Evolutionary conservation across 2,888 invertebrate genomes (phyloP), one percentile per base, ranked within the genome.

Genomic region (Ornithoptera alexandrae): DNA sequence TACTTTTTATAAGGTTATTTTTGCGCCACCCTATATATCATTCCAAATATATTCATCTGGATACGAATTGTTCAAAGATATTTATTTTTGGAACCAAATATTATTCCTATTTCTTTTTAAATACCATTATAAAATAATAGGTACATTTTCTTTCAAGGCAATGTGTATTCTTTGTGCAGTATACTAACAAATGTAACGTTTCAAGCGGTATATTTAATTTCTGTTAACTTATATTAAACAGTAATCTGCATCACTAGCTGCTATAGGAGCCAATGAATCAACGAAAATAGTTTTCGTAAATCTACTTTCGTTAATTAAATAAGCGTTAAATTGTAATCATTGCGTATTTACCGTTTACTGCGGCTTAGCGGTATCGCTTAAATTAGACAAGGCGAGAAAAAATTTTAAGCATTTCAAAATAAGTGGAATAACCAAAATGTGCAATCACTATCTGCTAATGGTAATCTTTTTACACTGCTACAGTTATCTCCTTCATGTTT

Each of bases 371-470:
- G 65, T 58, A 42, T 64, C 39, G 22, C 58, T 22, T 22, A 58
- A 20, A 65, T 64, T 56, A 56, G 64, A 64, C 56, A 24, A 57
- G 57, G 42, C 2, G 56, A 39, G 22, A 62, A 46, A 68, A 58
- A 58, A 68, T 24, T 2, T 57, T 57, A 24, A 17, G 36, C 42
- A 46, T 46, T 59, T 50, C n/a, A 62, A 22, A 20, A 17, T 56
- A 67, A 67, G 67, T 67, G 22, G 58, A 62, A 57, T 62, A 62
- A 57, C 42, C 57, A 67, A 62, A 62, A 64, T 56, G 64, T 46
- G 64, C 64, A 64, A 30, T 46, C 30, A 36, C 56, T 64, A 53
- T 64, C 59, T 15, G 30, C 22, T 59, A 59, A 59, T 59, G 30
- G 30, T 59, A 24, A 56, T 64, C 64, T n/a, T 56, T 56, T 56